Percentiles rank a stretch among this genome's conserved stretches.
These are phyloP conservation scores for Syngnathus rostellatus DNA, from an alignment of 2,797 vertebrate species.

Conservation along the genomic window DNA sequence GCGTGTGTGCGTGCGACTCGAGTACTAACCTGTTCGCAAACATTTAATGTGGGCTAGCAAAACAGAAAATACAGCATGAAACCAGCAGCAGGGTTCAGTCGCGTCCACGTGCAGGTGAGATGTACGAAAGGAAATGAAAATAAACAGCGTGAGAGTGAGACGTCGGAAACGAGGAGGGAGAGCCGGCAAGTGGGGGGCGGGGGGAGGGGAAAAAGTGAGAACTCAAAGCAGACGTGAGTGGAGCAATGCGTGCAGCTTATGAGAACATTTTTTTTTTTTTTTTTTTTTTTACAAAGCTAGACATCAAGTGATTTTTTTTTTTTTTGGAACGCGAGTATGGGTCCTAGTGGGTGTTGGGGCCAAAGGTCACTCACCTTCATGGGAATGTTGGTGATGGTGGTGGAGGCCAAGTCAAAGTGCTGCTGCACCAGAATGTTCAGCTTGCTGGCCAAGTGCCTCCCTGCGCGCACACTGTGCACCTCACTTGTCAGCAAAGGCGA, in stretches of 20 bases:
- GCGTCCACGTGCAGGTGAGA: constrained; percentile 74
- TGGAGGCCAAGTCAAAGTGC: constrained; percentile 96
- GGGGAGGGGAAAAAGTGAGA: constrained; percentile 35
- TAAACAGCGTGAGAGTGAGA: constrained; percentile 33
- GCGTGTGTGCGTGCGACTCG: constrained; percentile 67
- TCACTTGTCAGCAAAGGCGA: constrained; percentile 92
- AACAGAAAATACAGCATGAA: constrained; percentile 95
- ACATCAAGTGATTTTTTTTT: constrained; percentile 2
- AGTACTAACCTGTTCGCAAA: constrained; percentile 98
- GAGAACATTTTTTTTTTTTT: too few species aligned
- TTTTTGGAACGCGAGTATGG: constrained; percentile 2
- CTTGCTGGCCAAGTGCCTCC: constrained; percentile 89
- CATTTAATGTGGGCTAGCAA: constrained; percentile 99
- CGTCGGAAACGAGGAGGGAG: constrained; percentile 25
- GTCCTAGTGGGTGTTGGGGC: background rate
- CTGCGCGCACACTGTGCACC: constrained; percentile 94
- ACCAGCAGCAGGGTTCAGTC: constrained; percentile 82
- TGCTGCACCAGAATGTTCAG: constrained; percentile 95
- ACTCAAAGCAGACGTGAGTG: constrained; percentile 5
- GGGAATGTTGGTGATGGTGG: constrained; percentile 98
- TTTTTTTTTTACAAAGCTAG: constrained; percentile 6
- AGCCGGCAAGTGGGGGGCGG: constrained; percentile 21
- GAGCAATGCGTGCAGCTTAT: constrained; percentile 17
- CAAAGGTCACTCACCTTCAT: constrained; percentile 82
- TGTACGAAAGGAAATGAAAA: constrained; percentile 16